Evolutionary conservation across 2,888 invertebrate genomes (phyloP).

Genomic region (Clivina fossor): DNA sequence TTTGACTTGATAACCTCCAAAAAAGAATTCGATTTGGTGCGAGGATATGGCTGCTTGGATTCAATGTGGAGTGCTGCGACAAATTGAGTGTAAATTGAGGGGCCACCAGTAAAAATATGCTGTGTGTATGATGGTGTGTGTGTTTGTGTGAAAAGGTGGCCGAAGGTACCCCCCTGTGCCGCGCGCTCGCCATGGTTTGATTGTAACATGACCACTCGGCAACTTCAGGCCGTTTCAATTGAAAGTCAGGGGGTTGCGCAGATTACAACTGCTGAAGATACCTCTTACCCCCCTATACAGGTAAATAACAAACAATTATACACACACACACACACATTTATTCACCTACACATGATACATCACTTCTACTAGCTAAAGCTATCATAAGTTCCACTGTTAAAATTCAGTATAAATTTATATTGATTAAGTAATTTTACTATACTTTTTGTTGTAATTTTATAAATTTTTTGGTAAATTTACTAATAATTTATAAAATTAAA

Average conservation of each 20-base stretch:
- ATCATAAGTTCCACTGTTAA: no score
- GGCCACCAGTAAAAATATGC: not conserved
- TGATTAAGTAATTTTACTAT: no score
- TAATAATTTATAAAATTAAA: no score
- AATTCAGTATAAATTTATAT: no score
- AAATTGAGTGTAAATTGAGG: no score
- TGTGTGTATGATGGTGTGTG: not conserved
- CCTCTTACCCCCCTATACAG: constrained; percentile 26
- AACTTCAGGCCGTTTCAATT: constrained; percentile 47
- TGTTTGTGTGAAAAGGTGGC: not conserved
- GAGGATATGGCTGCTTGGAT: no score
- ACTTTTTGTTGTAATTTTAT: no score
- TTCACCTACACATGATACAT: not conserved
- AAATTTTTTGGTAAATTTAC: no score
- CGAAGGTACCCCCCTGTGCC: not conserved
- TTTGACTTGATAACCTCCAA: no score
- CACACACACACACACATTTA: not conserved
- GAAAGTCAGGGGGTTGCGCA: constrained; percentile 45
- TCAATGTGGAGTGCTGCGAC: no score
- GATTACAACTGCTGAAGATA: constrained; percentile 22
- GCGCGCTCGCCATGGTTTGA: constrained; percentile 26
- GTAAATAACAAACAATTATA: constrained; percentile 8
- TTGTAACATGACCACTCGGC: constrained; percentile 53
- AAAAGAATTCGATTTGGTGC: no score
- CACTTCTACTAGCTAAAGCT: not conserved